A percentile compares a stretch with the other conserved stretches of the same genome.
Evolutionary conservation across 2,888 invertebrate genomes (phyloP).

Genomic region (Muscina levida): DNA sequence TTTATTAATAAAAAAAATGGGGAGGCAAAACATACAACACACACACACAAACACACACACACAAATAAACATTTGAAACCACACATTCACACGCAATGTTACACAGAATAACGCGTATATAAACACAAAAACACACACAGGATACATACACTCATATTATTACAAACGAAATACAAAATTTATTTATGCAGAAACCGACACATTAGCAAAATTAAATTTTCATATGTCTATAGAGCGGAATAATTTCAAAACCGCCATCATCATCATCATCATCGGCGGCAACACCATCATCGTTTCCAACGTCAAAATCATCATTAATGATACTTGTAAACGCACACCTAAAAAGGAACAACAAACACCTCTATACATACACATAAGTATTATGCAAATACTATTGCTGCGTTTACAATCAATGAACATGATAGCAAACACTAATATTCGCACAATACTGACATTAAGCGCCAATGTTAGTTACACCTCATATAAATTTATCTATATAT

Average conservation of each 20-base stretch:
- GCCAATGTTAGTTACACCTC: too few relatives aligned
- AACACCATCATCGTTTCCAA: neutral
- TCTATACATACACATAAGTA: slow-evolving; percentile 30
- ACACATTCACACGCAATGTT: slow-evolving; percentile 18
- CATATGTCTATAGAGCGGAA: slow-evolving; percentile 3
- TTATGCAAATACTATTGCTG: neutral
- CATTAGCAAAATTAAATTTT: slow-evolving; percentile 34
- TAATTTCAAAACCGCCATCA: neutral
- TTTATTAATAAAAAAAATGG: slow-evolving; percentile 44
- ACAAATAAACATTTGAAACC: neutral
- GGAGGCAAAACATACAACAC: neutral
- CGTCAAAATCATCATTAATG: neutral
- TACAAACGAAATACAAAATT: neutral
- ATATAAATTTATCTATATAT: too few relatives aligned
- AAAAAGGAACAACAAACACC: too few relatives aligned
- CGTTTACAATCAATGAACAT: too few relatives aligned
- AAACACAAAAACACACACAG: neutral
- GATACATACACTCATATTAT: neutral
- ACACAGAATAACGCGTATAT: neutral
- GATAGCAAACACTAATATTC: neutral
- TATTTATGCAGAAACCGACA: slow-evolving; percentile 32
- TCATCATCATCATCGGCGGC: neutral
- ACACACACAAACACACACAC: neutral
- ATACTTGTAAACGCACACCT: slow-evolving; percentile 3
- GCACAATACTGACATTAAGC: too few relatives aligned